Evolutionary conservation across 2,113 vertebrate species (phyloP), one percentile per base, ranked within the genome.

Genomic region (Crotalus helleri): DNA sequence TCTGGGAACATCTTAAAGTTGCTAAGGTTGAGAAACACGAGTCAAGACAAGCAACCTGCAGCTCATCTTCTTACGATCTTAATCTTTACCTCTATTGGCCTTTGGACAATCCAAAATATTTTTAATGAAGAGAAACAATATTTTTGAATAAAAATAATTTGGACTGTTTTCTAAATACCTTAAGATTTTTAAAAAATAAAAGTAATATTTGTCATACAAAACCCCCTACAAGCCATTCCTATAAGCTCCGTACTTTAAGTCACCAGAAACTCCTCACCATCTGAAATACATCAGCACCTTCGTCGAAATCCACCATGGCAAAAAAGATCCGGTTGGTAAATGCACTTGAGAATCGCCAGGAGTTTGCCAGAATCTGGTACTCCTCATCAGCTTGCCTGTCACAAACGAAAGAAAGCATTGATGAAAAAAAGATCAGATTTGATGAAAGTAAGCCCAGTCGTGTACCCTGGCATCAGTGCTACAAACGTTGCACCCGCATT

Each of bases 271-370:
- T 57, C 81, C 1, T 98, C 98, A 99, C 99, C 99, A 99, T 99
- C 94, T 99, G 99, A 97, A 99, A 99, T 69, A 99, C 99, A 88
- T 99, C 99, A 0, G 99, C 99, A 55, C 99, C 99, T 98, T 99
- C 99, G 39, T 99, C 99, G 94, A 99, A 99, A 96, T 99, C 99
- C 1, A 99, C 99, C 91, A 98, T 98, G 0, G 98, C 99, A 97
- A 99, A 99, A 97, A 99, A 99, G 92, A 99, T 98, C 97, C 96
- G 99, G 95, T 99, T 99, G 93, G 99, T 99, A 94, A 99, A 99
- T 6, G 99, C 98, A 87, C 96, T 99, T 89, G 99, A 99, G 21
- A 99, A 99, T 69, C 99, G 97, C 99, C 99, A 99, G 46, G 99
- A 99, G 93, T 99, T 99, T 57, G 99, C 99, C 96, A 99, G 97